Conservation (phyloP, 2,113 vertebrate species). For the Festucalex cinctus region DNA sequence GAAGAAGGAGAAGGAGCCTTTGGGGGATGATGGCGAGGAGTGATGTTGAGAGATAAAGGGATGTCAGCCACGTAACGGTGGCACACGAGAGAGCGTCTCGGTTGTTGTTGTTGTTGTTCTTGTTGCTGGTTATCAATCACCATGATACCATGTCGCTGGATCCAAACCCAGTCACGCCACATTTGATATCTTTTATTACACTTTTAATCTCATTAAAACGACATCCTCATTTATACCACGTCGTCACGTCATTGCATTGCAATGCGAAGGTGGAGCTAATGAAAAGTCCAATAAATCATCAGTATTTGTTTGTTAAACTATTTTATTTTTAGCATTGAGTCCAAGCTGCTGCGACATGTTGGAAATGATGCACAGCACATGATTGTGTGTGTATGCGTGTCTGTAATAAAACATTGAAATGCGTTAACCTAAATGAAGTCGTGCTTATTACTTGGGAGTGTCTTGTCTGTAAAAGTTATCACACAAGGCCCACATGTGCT, state of each 20-base stretch:
- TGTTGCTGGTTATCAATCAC: slow-evolving; percentile 43
- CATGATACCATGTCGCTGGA: slow-evolving; percentile 37
- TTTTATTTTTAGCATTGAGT: too few species aligned
- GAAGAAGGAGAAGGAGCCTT: slow-evolving; percentile 35
- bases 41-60: slow-evolving; percentile 30
- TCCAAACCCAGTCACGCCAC: slow-evolving; percentile 13
- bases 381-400: slow-evolving; percentile 8
- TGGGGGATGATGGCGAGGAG: slow-evolving; percentile 48
- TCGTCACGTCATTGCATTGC: background rate
- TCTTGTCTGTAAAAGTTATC: background rate
- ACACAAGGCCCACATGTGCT: background rate
- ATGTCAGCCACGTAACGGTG: slow-evolving; percentile 25
- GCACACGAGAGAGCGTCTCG: slow-evolving; percentile 32
- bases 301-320: background rate
- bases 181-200: slow-evolving; percentile 36
- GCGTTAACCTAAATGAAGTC: background rate
- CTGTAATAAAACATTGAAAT: slow-evolving; percentile 50
- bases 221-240: slow-evolving; percentile 7
- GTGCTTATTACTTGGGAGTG: background rate
- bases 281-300: background rate
- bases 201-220: slow-evolving; percentile 18
- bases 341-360: slow-evolving; percentile 10
- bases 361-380: slow-evolving; percentile 26
- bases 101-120: slow-evolving; percentile 41
- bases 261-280: background rate